These are phyloP conservation scores for Ichneumon xanthorius DNA, from an alignment of 2,888 invertebrate genomes.

Conservation along the genomic window DNA sequence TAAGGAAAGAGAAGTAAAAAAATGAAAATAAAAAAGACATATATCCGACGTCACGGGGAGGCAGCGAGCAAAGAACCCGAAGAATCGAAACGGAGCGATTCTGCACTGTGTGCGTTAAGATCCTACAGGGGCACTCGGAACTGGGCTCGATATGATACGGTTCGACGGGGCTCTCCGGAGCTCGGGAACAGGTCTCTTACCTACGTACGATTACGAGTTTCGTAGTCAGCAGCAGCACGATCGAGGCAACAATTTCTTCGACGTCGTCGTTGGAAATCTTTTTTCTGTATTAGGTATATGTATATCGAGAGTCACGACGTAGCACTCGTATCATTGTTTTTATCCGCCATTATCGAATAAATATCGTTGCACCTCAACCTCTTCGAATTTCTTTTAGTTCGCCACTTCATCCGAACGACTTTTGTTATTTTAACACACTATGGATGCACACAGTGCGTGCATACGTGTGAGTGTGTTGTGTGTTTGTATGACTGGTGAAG, in stretches of 20 bases:
- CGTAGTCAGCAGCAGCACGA: slow-evolving; percentile 14
- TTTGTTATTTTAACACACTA: slow-evolving; percentile 6
- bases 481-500: not conserved
- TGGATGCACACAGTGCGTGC: not conserved
- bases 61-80: not conserved
- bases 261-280: not conserved
- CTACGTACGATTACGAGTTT: slow-evolving; percentile 20
- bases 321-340: slow-evolving; percentile 39
- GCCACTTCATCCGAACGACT: slow-evolving; percentile 14
- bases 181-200: not conserved
- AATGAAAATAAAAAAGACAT: slow-evolving; percentile 28
- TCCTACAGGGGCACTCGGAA: not conserved
- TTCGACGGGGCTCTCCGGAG: not conserved
- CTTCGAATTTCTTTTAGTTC: slow-evolving; percentile 11
- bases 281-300: not conserved
- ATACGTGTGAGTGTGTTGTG: not conserved
- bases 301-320: slow-evolving; percentile 18
- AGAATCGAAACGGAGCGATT: not conserved
- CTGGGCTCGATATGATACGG: not conserved
- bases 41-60: not conserved
- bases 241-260: slow-evolving; percentile 3
- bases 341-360: slow-evolving; percentile 34
- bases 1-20: not conserved
- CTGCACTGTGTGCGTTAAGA: slow-evolving; percentile 2
- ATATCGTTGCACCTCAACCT: slow-evolving; percentile 38